Base-by-base conservation (phyloP, 2,888 invertebrate species). In the Papilio demoleus region DNA sequence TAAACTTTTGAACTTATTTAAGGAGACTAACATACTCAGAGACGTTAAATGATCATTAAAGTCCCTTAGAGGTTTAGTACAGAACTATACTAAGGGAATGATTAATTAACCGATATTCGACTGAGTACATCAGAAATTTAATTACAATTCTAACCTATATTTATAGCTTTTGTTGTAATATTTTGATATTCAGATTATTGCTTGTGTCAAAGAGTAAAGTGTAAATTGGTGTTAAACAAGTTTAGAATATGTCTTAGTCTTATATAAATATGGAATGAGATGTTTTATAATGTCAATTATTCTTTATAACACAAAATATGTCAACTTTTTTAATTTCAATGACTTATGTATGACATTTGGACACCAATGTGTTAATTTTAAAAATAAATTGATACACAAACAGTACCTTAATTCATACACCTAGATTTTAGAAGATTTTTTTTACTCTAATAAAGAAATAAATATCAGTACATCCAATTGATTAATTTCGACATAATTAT, bases 1-100 rank as follows among this genome's bases (percentile, higher is more conserved):
- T 60, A 62, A 31, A 56, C 60, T n/a, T 59, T 67, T 68, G 24
- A 38, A 47, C 50, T 64, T 58, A 67, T 14, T 14, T 27, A 45
- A 61, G 24, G 38, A 47, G 4, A 40, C 9, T 38, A 34, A 47
- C 50, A 17, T 22, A 17, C 42, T 42, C 42, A 42, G 42, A 42
- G 42, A 17, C 42, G 31, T 3, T 6, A 31, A n/a, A n/a, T n/a
- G n/a, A 6, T 31, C 31, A 31, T 4, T 31, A 31, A 31, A 6
- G 31, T 31, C 31, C 31, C 31, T 31, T 31, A 6, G 31, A 31
- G 3, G 6, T 31, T 31, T 31, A 31, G 31, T 31, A 31, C 31
- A 4, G 4, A 6, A 17, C 6, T 17, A 17, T 17, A 45, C 9
- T 45, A 45, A 45, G 17, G 42, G 17, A 45, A 6, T 19, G 19